These are phyloP conservation scores for Chaetura pelagica DNA, from an alignment of 2,113 vertebrate species.

Conservation along the genomic window DNA sequence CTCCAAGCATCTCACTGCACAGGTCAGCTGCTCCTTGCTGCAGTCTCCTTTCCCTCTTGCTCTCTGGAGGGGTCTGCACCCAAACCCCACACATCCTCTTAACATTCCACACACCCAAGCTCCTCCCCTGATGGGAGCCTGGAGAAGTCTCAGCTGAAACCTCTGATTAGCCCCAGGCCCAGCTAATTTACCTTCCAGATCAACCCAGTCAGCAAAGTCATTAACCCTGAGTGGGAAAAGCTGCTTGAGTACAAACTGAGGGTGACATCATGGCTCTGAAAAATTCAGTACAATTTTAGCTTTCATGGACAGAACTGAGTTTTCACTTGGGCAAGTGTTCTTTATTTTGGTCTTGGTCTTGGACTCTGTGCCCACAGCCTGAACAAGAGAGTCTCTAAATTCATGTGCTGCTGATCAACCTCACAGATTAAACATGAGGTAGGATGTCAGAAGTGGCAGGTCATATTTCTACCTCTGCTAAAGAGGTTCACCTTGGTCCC, in stretches of 20 bases:
- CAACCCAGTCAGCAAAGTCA: neutral
- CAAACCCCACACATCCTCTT: neutral
- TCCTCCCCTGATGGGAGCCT: neutral
- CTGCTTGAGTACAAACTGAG: neutral
- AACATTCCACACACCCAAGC: neutral
- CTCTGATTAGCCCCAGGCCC: neutral
- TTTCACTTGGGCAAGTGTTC: neutral
- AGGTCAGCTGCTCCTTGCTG: neutral
- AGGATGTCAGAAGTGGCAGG: neutral
- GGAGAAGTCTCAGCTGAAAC: neutral
- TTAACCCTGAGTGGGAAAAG: neutral
- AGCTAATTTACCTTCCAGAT: neutral
- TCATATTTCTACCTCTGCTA: neutral
- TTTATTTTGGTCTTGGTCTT: neutral
- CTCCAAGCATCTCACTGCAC: neutral
- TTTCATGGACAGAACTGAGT: neutral
- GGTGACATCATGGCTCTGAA: neutral
- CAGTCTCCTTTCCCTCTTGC: rapidly evolving
- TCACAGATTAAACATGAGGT: neutral
- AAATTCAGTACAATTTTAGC: neutral
- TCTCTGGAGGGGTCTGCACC: rapidly evolving
- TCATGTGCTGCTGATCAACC: neutral
- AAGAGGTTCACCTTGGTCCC: neutral
- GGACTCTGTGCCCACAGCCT: neutral
- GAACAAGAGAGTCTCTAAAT: neutral